These are phyloP conservation scores for Nasonia oneida DNA, from an alignment of 2,888 invertebrate genomes.

Conservation along the genomic window DNA sequence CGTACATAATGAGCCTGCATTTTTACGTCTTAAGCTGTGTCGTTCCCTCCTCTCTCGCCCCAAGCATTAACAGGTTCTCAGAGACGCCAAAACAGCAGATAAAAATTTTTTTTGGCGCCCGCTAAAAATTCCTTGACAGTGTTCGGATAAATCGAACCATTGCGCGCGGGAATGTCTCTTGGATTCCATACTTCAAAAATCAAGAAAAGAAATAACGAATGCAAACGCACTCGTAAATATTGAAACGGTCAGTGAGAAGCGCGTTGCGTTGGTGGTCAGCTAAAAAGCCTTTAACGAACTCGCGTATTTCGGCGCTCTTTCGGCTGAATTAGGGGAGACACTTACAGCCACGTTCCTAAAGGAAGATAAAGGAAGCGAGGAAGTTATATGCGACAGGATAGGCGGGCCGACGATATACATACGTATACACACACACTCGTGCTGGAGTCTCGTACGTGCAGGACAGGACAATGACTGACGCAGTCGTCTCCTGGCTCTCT, in stretches of 20 bases:
- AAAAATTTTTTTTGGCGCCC: not conserved
- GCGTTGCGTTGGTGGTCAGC: constrained; percentile 5
- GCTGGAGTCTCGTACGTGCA: not conserved
- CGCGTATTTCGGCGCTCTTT: constrained; percentile 32
- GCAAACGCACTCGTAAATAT: not conserved
- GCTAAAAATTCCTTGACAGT: not conserved
- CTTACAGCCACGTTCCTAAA: constrained; percentile 5
- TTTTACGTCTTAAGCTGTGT: constrained; percentile 10
- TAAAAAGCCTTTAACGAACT: constrained; percentile 36
- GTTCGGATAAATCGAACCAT: not conserved
- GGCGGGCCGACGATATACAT: not conserved
- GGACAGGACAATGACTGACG: constrained; percentile 13
- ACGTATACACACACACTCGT: not conserved
- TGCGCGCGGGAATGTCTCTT: not conserved
- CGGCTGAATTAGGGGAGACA: constrained; percentile 45
- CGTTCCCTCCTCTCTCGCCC: not conserved
- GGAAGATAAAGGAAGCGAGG: not conserved
- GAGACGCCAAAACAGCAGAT: not conserved
- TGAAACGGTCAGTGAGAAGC: not conserved
- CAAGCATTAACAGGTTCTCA: constrained; percentile 24
- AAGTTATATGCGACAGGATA: constrained; percentile 14
- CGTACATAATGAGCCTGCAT: constrained; percentile 25
- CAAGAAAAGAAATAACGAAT: not conserved
- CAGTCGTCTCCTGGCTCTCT: not conserved
- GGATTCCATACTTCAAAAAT: not conserved